Evolutionary conservation across 2,888 invertebrate genomes (phyloP).

Genomic region (Barypeithes pellucidus): DNA sequence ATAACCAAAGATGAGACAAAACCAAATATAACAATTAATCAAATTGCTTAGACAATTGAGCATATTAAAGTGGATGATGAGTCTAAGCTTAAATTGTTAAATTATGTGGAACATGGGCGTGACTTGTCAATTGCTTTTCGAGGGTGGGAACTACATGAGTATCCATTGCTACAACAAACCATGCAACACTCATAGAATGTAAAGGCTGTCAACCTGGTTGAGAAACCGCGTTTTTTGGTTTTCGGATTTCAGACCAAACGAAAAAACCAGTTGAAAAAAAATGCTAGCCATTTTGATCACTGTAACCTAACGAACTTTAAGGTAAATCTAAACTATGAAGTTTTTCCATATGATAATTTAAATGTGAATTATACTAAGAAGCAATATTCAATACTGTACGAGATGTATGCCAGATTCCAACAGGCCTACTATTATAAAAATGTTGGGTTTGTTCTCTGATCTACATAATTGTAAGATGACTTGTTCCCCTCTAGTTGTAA

Average conservation of each 20-base stretch:
- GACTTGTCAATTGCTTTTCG: conserved; percentile 58
- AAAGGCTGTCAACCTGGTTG: conserved; percentile 46
- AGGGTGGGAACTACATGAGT: conserved; percentile 66
- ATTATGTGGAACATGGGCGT: not conserved
- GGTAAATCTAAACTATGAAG: conserved; percentile 60
- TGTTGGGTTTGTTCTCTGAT: too few species aligned
- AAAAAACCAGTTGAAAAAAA: conserved; percentile 28
- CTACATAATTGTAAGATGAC: too few species aligned
- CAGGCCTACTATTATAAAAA: conserved; percentile 5
- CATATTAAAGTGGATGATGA: not conserved
- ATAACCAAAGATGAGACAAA: too few species aligned
- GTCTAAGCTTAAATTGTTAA: conserved; percentile 16
- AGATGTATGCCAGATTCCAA: conserved; percentile 14
- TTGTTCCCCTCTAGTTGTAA: too few species aligned
- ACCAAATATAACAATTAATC: too few species aligned
- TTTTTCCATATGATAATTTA: conserved; percentile 64
- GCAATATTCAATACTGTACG: too few species aligned
- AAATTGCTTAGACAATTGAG: too few species aligned
- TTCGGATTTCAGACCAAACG: conserved; percentile 12
- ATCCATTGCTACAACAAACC: conserved; percentile 61
- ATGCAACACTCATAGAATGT: conserved; percentile 61
- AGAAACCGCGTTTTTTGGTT: too few species aligned
- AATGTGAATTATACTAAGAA: conserved; percentile 9
- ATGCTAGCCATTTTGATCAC: conserved; percentile 49
- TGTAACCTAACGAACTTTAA: conserved; percentile 65